phyloP scores from a whole-genome alignment of 2,888 invertebrate genomes.

The Cacoxenus indagator region DNA sequence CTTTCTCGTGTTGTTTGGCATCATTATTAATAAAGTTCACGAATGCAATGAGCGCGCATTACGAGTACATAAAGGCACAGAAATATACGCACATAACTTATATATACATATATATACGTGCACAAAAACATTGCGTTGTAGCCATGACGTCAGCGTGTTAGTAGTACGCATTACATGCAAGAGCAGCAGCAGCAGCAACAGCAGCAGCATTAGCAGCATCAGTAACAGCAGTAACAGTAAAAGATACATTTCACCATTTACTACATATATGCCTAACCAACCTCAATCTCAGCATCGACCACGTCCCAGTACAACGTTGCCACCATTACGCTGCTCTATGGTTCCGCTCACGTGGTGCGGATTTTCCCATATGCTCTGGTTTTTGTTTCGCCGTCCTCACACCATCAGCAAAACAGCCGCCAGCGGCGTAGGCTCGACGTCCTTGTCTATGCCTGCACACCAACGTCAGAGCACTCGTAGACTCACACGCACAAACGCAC shows the following conservation, averaged over 20 bases:
- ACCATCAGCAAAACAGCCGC: not conserved
- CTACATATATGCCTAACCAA: not conserved
- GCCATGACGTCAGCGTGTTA: not conserved
- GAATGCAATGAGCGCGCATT: conserved; percentile 64
- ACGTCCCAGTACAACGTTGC: no score
- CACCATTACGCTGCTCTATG: no score
- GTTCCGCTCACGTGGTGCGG: no score
- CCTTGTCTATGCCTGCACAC: conserved; percentile 37
- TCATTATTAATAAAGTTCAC: conserved; percentile 66
- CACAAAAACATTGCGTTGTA: conserved; percentile 45
- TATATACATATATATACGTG: no score
- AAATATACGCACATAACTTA: conserved; percentile 20
- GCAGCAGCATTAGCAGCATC: not conserved
- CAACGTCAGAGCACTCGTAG: conserved; percentile 38
- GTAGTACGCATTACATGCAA: not conserved
- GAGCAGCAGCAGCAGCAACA: not conserved
- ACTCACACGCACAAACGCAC: conserved; percentile 27
- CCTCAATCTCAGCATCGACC: no score
- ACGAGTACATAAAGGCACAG: conserved; percentile 54
- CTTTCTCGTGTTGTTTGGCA: conserved; percentile 56
- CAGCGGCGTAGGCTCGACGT: not conserved
- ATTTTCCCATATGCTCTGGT: no score
- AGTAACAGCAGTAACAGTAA: not conserved
- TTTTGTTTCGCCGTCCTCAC: not conserved
- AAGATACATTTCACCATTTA: conserved; percentile 11